Percentiles rank a stretch among this genome's conserved stretches.
These are phyloP conservation scores for Cliona cf. orientalis DNA, from an alignment of 37 sponge, comb jelly and placozoan species.

Conservation along the genomic window DNA sequence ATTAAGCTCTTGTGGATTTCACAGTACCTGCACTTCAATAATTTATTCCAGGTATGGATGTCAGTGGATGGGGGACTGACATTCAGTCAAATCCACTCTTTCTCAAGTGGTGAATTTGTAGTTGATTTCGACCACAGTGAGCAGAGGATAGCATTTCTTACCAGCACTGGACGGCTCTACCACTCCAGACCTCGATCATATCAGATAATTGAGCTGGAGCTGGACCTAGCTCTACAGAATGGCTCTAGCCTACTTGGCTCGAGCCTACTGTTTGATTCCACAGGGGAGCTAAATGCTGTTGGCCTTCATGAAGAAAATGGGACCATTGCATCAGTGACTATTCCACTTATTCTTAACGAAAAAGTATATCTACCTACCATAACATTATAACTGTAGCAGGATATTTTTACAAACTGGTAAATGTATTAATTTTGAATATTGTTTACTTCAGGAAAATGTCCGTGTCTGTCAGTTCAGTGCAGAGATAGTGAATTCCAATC, in stretches of 20 bases:
- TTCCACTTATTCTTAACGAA: too few species aligned
- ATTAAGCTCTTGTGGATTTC: too few species aligned
- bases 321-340: background rate
- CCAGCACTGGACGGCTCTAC: background rate
- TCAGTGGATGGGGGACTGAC: background rate
- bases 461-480: too few species aligned
- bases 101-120: background rate
- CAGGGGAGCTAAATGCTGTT: slow-evolving; percentile 3
- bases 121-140: background rate
- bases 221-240: too few species aligned
- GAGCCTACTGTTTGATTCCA: background rate
- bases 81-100: background rate
- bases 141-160: slow-evolving; percentile 1
- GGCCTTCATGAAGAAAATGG: background rate
- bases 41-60: background rate
- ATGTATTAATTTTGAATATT: too few species aligned
- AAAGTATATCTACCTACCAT: too few species aligned
- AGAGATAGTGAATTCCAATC: too few species aligned
- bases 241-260: background rate
- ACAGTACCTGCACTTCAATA: background rate
- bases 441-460: too few species aligned
- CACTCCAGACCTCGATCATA: background rate
- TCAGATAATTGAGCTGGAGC: background rate
- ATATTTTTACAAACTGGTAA: too few species aligned
- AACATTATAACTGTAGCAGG: too few species aligned